Conservation (phyloP, 2,797 vertebrate genomes). For the Chanos chanos region DNA sequence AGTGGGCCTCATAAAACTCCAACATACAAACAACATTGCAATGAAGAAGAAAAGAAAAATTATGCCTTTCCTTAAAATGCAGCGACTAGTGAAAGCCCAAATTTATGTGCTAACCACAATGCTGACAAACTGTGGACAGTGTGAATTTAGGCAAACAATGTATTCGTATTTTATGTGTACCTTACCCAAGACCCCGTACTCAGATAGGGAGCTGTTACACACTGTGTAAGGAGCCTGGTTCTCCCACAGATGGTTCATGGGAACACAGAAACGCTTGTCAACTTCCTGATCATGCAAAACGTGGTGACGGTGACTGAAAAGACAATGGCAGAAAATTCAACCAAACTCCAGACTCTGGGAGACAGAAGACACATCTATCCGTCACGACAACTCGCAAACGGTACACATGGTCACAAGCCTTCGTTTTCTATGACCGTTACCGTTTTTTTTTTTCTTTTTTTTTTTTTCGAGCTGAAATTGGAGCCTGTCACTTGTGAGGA, state of each 20-base stretch:
- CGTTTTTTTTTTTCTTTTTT: background rate
- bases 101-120: too few relatives aligned
- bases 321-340: background rate
- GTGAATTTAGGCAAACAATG: too few relatives aligned
- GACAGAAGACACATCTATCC: background rate
- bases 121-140: too few relatives aligned
- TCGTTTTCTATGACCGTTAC: too few relatives aligned
- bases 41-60: too few relatives aligned
- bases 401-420: too few relatives aligned
- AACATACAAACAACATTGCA: too few relatives aligned
- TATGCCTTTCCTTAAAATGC: too few relatives aligned
- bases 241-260: slow-evolving; percentile 88
- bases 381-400: background rate
- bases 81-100: too few relatives aligned
- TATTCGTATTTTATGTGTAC: background rate
- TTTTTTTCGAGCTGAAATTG: too few relatives aligned
- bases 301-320: slow-evolving; percentile 85
- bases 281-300: slow-evolving; percentile 88
- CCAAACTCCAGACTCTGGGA: background rate
- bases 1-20: too few relatives aligned
- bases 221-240: slow-evolving; percentile 87
- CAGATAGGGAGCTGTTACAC: slow-evolving; percentile 89
- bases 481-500: too few relatives aligned
- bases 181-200: slow-evolving; percentile 87
- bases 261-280: slow-evolving; percentile 81